Evolutionary conservation across 2,888 invertebrate genomes (phyloP).

Genomic region (Dromius quadrimaculatus): DNA sequence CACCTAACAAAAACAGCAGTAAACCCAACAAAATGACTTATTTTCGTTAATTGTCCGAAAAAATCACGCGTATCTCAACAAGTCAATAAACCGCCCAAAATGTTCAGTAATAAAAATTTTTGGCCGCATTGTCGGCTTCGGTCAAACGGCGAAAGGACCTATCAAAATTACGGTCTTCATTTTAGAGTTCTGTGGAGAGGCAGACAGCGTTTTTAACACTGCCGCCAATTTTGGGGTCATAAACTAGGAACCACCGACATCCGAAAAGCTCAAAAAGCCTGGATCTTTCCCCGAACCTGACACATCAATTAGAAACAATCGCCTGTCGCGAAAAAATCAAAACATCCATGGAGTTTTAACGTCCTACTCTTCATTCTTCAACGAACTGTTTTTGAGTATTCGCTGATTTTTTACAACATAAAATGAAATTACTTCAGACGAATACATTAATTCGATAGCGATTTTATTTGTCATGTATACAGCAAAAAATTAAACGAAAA

Average conservation of each 20-base stretch:
- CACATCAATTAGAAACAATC: slow-evolving; percentile 39
- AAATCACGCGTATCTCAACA: slow-evolving; percentile 44
- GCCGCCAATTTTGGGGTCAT: slow-evolving; percentile 47
- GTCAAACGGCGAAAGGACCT: slow-evolving; percentile 29
- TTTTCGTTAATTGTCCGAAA: slow-evolving; percentile 39
- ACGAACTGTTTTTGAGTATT: neutral
- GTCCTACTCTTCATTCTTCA: neutral
- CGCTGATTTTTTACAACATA: neutral
- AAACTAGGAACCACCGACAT: slow-evolving; percentile 16
- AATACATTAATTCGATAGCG: neutral
- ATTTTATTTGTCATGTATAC: too few species aligned
- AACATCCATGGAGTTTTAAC: slow-evolving; percentile 3
- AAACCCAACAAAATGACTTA: slow-evolving; percentile 45
- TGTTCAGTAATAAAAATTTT: slow-evolving; percentile 45
- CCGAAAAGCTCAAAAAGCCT: too few species aligned
- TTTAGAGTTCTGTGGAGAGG: slow-evolving; percentile 35
- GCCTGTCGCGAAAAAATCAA: slow-evolving; percentile 27
- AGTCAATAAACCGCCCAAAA: slow-evolving; percentile 51
- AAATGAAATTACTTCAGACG: neutral
- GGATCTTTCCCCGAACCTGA: slow-evolving; percentile 42
- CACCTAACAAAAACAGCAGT: slow-evolving; percentile 30
- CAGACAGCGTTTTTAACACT: slow-evolving; percentile 50
- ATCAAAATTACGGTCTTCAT: slow-evolving; percentile 43
- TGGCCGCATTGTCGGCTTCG: slow-evolving; percentile 44
- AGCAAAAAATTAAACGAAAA: too few species aligned